Evolutionary conservation across 2,797 vertebrate species (phyloP).

Genomic region (Muraenolepis orangiensis): DNA sequence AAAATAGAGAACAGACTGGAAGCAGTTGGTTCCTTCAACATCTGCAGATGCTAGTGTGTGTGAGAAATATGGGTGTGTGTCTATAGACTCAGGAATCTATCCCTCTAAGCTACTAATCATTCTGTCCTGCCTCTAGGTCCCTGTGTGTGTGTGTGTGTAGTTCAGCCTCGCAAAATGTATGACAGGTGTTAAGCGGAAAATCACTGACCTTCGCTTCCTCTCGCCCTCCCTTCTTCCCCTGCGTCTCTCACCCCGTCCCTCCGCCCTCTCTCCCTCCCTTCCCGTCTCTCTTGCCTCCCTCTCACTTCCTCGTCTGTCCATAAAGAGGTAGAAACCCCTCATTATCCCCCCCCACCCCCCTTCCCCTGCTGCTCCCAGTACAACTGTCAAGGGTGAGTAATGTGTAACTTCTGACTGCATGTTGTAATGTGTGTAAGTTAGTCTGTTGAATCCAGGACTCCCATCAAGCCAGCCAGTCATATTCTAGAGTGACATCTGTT

Average conservation of each 20-base stretch:
- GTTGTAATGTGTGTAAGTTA: neutral
- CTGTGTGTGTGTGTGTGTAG: neutral
- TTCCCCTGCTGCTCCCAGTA: neutral
- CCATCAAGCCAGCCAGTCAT: neutral
- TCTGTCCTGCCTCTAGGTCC: neutral
- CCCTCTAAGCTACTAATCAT: conserved; percentile 8
- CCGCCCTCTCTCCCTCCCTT: neutral
- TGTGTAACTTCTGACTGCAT: too few relatives aligned
- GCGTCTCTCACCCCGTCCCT: too few relatives aligned
- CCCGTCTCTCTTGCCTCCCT: neutral
- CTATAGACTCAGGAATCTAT: conserved; percentile 21
- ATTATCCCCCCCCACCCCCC: neutral
- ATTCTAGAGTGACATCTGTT: neutral
- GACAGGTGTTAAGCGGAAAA: conserved; percentile 30
- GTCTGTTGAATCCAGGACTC: neutral
- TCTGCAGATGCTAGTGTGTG: conserved; percentile 17
- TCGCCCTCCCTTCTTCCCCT: neutral
- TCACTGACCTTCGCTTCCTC: conserved; percentile 3
- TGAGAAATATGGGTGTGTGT: conserved; percentile 1
- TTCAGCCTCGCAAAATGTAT: too few relatives aligned
- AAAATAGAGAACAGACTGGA: neutral
- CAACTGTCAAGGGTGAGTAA: neutral
- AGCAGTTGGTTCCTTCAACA: neutral
- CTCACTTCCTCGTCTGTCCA: neutral
- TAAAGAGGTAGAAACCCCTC: too few relatives aligned